Evolutionary conservation across 2,888 invertebrate genomes (phyloP).

Genomic region (Creontiades dilutus): DNA sequence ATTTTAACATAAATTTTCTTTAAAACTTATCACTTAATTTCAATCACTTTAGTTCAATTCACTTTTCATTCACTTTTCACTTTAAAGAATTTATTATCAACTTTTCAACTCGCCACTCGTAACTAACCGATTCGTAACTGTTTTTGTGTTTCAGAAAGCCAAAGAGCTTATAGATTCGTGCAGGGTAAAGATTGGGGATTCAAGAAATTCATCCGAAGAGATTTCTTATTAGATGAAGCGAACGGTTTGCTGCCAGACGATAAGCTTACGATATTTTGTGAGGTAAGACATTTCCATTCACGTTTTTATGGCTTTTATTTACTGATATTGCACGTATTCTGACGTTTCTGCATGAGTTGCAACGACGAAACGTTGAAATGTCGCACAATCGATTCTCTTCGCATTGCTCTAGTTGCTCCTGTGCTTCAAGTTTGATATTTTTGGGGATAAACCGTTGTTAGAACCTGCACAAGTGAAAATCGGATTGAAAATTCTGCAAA

Average conservation of each 20-base stretch:
- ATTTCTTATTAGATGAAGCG: slow-evolving; percentile 98
- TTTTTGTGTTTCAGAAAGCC: slow-evolving; percentile 82
- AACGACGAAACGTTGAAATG: too few relatives aligned
- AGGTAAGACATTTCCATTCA: slow-evolving; percentile 81
- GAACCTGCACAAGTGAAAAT: too few relatives aligned
- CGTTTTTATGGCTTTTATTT: too few relatives aligned
- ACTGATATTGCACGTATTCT: too few relatives aligned
- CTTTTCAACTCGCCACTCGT: background rate
- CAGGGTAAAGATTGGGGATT: slow-evolving; percentile 99
- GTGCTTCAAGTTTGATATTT: too few relatives aligned
- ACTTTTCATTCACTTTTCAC: background rate
- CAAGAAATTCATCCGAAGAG: slow-evolving; percentile 99
- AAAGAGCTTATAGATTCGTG: slow-evolving; percentile 98
- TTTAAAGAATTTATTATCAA: background rate
- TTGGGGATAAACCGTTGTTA: too few relatives aligned
- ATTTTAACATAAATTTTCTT: slow-evolving; percentile 32
- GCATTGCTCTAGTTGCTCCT: too few relatives aligned
- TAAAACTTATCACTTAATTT: slow-evolving; percentile 21
- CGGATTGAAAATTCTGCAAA: too few relatives aligned
- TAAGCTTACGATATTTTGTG: slow-evolving; percentile 99
- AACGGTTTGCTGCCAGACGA: slow-evolving; percentile 99
- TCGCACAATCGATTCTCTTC: too few relatives aligned
- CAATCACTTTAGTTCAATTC: slow-evolving; percentile 15
- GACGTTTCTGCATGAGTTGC: too few relatives aligned
- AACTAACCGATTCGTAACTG: background rate